Conservation (phyloP, 2,113 vertebrate genomes). For the Chaetops frenatus region DNA sequence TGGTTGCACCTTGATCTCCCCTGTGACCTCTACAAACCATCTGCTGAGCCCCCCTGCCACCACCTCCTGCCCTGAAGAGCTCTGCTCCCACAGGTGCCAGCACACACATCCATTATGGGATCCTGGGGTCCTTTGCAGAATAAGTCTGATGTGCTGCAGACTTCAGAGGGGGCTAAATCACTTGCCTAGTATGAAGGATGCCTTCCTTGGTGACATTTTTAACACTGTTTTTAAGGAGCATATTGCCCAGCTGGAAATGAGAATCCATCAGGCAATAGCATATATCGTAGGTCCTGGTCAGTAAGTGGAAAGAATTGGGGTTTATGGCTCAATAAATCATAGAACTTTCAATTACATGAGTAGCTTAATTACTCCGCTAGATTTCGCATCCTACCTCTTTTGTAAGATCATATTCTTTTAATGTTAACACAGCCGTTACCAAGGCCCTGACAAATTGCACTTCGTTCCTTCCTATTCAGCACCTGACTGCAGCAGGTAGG, state of each 20-base stretch:
- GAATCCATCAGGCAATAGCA: slow-evolving; percentile 54
- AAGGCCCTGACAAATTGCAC: slow-evolving; percentile 23
- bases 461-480: not conserved
- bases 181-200: slow-evolving; percentile 25
- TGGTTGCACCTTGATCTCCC: not conserved
- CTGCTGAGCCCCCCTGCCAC: not conserved
- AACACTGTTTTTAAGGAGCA: slow-evolving; percentile 47
- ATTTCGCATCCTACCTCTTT: slow-evolving; percentile 59
- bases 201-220: slow-evolving; percentile 51
- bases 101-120: not conserved
- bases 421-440: slow-evolving; percentile 33
- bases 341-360: slow-evolving; percentile 59
- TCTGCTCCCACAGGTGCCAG: not conserved
- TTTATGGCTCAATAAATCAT: slow-evolving; percentile 64
- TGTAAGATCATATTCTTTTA: slow-evolving; percentile 46
- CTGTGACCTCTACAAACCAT: not conserved
- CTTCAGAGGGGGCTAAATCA: slow-evolving; percentile 28
- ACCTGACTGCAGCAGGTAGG: slow-evolving; percentile 24
- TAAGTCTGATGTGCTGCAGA: not conserved
- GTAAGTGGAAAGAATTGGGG: slow-evolving; percentile 65
- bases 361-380: slow-evolving; percentile 57
- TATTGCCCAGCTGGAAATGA: slow-evolving; percentile 65
- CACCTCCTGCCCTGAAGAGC: not conserved
- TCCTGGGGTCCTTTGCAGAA: not conserved
- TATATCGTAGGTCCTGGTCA: slow-evolving; percentile 56